Evolutionary conservation across 2,113 vertebrate genomes (phyloP).

Genomic region (Sakesphorus luctuosus): DNA sequence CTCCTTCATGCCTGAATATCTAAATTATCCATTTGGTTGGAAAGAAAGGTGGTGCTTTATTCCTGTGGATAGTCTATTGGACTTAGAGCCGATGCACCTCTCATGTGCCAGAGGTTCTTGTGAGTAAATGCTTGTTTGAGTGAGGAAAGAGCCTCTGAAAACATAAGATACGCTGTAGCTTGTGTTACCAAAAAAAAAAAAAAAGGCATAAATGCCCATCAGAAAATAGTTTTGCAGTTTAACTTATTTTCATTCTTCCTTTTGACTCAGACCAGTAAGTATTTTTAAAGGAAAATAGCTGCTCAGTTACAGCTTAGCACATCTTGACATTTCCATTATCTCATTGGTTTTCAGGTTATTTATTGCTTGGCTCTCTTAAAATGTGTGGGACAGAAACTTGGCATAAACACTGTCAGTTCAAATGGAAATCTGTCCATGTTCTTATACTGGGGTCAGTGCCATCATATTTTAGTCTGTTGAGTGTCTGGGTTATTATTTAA

Average conservation of each 20-base stretch:
- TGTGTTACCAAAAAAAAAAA: neutral
- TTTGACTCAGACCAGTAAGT: conserved; percentile 10
- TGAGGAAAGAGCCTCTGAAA: neutral
- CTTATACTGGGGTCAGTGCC: conserved; percentile 19
- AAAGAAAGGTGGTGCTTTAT: neutral
- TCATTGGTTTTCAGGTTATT: conserved; percentile 59
- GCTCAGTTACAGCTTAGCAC: conserved; percentile 44
- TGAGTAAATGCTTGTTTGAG: neutral
- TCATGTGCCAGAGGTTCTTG: neutral
- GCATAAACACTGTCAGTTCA: neutral
- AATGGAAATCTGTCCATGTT: conserved; percentile 46
- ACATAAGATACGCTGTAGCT: neutral
- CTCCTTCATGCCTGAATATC: conserved; percentile 12
- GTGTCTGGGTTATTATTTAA: conserved; percentile 28
- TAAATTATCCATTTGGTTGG: conserved; percentile 13
- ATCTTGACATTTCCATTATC: conserved; percentile 69
- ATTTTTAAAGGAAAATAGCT: conserved; percentile 50
- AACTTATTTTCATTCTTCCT: conserved; percentile 30
- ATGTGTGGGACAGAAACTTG: conserved; percentile 32
- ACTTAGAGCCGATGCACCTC: neutral
- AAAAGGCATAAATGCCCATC: neutral
- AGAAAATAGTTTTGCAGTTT: neutral
- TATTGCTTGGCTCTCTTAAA: conserved; percentile 55
- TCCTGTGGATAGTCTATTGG: neutral
- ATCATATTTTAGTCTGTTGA: neutral